A percentile compares a stretch with the other conserved stretches of the same genome.
Evolutionary conservation across 2,113 vertebrate genomes (phyloP).

Genomic region (Myanophis thanlyinensis): DNA sequence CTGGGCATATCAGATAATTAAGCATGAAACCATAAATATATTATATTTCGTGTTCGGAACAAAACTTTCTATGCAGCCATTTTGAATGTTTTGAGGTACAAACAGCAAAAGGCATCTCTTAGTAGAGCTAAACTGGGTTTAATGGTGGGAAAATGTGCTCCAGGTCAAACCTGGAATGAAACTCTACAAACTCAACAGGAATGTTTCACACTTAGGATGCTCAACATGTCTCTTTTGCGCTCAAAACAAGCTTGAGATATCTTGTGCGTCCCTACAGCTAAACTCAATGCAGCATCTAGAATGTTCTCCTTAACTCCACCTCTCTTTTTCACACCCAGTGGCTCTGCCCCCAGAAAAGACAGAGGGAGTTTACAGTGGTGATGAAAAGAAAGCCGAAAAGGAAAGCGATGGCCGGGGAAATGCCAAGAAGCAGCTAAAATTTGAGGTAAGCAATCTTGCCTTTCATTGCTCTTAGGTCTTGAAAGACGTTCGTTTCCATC

Average conservation of each 20-base stretch:
- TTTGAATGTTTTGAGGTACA: not conserved
- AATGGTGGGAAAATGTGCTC: not conserved
- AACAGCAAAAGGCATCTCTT: not conserved
- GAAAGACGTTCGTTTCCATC: not conserved
- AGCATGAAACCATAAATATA: not conserved
- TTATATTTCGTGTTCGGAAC: not conserved
- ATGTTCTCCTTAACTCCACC: not conserved
- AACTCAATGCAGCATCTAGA: conserved; percentile 9
- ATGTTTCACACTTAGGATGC: not conserved
- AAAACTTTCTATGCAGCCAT: not conserved
- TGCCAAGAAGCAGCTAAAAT: conserved; percentile 92
- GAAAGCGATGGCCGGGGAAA: conserved; percentile 73
- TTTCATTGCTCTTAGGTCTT: not conserved
- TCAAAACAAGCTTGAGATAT: not conserved
- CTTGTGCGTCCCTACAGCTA: not conserved
- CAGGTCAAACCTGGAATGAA: not conserved
- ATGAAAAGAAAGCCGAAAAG: conserved; percentile 88
- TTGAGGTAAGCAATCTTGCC: conserved; percentile 83
- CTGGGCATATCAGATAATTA: conserved; percentile 20
- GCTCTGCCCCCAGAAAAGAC: conserved; percentile 94
- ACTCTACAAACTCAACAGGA: not conserved
- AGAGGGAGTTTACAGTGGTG: conserved; percentile 78
- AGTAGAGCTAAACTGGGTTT: not conserved
- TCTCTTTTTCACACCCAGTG: conserved; percentile 67
- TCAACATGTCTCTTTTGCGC: not conserved